Conservation (phyloP, 2,113 vertebrate genomes). For the Charina bottae region DNA sequence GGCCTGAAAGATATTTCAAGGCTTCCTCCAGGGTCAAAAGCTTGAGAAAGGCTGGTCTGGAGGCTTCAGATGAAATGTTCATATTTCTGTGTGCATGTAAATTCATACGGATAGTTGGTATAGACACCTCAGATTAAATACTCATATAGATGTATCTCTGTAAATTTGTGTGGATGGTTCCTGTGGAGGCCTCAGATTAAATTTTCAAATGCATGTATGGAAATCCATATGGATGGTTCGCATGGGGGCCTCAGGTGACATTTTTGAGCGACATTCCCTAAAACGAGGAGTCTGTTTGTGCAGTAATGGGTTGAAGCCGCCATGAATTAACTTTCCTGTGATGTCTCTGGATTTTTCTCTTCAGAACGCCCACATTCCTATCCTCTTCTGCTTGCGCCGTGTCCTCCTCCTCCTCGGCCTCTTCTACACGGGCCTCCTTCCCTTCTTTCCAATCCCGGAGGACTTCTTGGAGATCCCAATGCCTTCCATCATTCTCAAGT, state of each 20-base stretch:
- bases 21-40: too few species aligned
- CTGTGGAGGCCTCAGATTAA: background rate
- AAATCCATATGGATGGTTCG: background rate
- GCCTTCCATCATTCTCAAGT: slow-evolving; percentile 96
- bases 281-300: too few species aligned
- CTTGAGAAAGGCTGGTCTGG: too few species aligned
- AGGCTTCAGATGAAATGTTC: too few species aligned
- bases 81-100: too few species aligned
- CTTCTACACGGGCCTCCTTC: slow-evolving; percentile 95
- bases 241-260: too few species aligned
- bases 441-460: slow-evolving; percentile 92
- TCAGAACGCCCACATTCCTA: slow-evolving; percentile 90
- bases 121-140: too few species aligned
- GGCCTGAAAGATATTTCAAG: too few species aligned
- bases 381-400: slow-evolving; percentile 91
- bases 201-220: background rate
- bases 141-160: background rate
- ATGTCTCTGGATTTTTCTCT: slow-evolving; percentile 21
- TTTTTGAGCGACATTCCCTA: too few species aligned
- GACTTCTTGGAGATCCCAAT: slow-evolving; percentile 98
- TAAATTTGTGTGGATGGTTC: background rate
- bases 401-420: slow-evolving; percentile 91
- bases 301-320: too few species aligned
- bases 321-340: background rate
- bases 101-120: too few species aligned